Base-by-base conservation (phyloP, 2,797 vertebrate species). In the Urocyon cinereoargenteus region DNA sequence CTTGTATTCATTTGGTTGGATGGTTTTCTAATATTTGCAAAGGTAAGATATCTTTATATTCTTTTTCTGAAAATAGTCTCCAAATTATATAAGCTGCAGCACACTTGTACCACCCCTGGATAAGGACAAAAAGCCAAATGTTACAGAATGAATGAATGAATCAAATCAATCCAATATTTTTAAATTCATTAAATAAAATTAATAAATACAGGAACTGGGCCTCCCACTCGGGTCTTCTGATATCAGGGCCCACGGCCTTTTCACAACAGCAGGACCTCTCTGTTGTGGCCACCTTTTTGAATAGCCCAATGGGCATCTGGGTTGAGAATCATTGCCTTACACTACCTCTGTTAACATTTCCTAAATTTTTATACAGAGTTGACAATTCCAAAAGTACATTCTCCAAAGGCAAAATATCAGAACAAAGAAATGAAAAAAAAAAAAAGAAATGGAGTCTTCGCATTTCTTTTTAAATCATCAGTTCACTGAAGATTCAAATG, bases 401-500 rank as follows among this genome's bases (percentile, higher is more conserved):
- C 40, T 73, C 24, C 77, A 86, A 77, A 86, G 12, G 5, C 36
- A 92, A 73, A 90, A 36, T 14, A 72, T 22, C 36, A 5, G 22
- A 55, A 86, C 24, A 64, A 78, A 92, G 22, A 87, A 18, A 84
- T 28, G 1, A n/a, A n/a, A n/a, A n/a, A n/a, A n/a, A n/a, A n/a
- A n/a, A n/a, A 64, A 78, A 92, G 22, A 87, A 18, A 84, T 28
- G 1, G 78, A 84, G 31, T 81, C 49, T 91, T 70, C 31, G 34
- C 24, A 16, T 83, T 97, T 91, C 45, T 55, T 62, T 93, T 90
- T 53, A 92, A 90, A 75, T 85, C 75, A 94, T 34, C 66, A 2
- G 36, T 86, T 94, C 9, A 12, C 31, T 19, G 22, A 51, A 66
- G 22, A 49, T 89, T 79, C 51, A 92, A 45, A 53, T 77, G 16